phyloP scores from a whole-genome alignment of 2,888 invertebrate genomes.

The Eilema sororculum region DNA sequence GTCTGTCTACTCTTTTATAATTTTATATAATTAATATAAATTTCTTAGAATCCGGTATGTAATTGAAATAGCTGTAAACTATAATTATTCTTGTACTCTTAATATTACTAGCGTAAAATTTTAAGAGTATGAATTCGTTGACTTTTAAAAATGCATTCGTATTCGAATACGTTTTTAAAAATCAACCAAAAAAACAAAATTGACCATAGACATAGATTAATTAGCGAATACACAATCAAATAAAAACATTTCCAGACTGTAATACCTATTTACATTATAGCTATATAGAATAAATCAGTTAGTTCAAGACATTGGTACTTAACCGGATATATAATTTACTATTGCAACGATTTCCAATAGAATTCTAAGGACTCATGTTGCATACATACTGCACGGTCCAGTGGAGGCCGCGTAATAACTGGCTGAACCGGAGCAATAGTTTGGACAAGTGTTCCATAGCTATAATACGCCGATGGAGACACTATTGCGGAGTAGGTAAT shows the following conservation, averaged over 20 bases:
- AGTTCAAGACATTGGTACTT: background rate
- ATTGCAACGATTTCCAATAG: constrained; percentile 9
- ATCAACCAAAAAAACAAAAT: too few relatives aligned
- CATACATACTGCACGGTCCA: constrained; percentile 45
- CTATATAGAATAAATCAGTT: background rate
- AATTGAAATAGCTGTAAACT: background rate
- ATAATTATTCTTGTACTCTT: constrained; percentile 4
- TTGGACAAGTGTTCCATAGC: constrained; percentile 46
- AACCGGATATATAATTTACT: background rate
- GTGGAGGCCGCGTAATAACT: constrained; percentile 37
- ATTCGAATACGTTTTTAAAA: background rate
- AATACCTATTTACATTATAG: background rate
- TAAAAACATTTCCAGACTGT: background rate
- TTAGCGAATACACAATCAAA: background rate
- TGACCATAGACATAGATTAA: too few relatives aligned
- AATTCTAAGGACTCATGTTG: constrained; percentile 22
- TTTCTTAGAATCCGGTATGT: background rate
- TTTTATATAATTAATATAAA: background rate
- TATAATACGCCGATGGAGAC: constrained; percentile 44
- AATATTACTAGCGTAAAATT: background rate
- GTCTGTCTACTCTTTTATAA: background rate
- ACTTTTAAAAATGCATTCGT: background rate
- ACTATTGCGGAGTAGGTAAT: constrained; percentile 2
- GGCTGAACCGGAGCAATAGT: constrained; percentile 30
- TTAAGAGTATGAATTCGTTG: background rate